Conservation (phyloP, 1,140 invertebrate genomes). For the Pissodes strobi region DNA sequence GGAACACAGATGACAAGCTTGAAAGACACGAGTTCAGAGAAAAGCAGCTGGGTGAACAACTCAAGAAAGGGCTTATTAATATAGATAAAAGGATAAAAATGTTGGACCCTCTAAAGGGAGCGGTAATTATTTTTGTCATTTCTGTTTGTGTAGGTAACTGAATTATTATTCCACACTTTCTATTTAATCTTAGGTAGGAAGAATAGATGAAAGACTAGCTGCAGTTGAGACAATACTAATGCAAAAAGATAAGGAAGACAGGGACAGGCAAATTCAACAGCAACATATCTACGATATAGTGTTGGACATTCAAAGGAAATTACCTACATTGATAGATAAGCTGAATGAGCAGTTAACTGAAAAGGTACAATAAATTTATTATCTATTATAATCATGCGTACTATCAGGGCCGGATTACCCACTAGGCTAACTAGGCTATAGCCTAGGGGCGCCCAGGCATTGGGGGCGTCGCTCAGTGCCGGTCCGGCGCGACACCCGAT, state of each 20-base stretch:
- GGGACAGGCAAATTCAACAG: constrained; percentile 65
- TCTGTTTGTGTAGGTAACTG: too few relatives aligned
- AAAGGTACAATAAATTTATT: constrained; percentile 36
- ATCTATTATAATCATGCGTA: too few relatives aligned
- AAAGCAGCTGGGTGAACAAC: constrained; percentile 74
- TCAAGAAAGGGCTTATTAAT: constrained; percentile 70
- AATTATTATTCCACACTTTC: too few relatives aligned
- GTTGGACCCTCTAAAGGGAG: constrained; percentile 69
- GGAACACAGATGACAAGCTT: constrained; percentile 78
- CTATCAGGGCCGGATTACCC: too few relatives aligned
- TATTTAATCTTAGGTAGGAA: constrained; percentile 57
- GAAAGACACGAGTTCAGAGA: constrained; percentile 83
- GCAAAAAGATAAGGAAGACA: constrained; percentile 71
- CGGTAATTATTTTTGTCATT: constrained; percentile 16
- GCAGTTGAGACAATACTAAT: constrained; percentile 71
- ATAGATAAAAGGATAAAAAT: constrained; percentile 75
- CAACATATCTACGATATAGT: constrained; percentile 70
- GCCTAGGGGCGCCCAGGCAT: too few relatives aligned
- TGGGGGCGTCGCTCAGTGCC: too few relatives aligned
- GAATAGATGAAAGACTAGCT: constrained; percentile 70
- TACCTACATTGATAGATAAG: constrained; percentile 59
- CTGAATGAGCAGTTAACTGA: constrained; percentile 46
- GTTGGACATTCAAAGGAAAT: constrained; percentile 66
- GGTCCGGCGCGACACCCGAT: too few relatives aligned
- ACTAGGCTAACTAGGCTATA: too few relatives aligned